These are phyloP conservation scores for Apis florea DNA, from an alignment of 1,140 invertebrate genomes.

Conservation along the genomic window DNA sequence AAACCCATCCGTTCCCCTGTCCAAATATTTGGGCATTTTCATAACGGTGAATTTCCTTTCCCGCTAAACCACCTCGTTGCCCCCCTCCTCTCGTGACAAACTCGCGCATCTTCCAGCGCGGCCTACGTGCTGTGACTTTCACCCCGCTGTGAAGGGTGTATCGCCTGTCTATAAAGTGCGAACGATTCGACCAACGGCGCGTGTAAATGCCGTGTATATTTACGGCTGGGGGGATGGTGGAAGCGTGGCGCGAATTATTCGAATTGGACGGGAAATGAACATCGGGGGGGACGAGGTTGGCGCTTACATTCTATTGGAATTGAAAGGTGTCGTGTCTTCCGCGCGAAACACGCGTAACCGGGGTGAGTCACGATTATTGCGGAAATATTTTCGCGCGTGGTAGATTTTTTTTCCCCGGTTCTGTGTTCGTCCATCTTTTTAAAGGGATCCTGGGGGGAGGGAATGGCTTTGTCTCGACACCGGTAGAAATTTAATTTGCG, in stretches of 20 bases:
- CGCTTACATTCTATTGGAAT: neutral
- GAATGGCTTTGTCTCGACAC: neutral
- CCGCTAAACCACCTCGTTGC: neutral
- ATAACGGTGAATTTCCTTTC: slow-evolving; percentile 26
- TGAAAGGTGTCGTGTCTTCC: neutral
- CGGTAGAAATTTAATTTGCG: slow-evolving; percentile 15
- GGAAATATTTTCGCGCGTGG: neutral
- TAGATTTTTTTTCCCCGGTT: neutral
- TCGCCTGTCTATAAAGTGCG: slow-evolving; percentile 52
- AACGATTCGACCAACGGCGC: neutral
- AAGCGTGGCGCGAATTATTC: neutral
- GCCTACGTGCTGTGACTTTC: slow-evolving; percentile 46
- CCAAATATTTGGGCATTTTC: slow-evolving; percentile 63
- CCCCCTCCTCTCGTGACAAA: slow-evolving; percentile 23
- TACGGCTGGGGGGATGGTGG: neutral
- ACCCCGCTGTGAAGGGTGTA: slow-evolving; percentile 35
- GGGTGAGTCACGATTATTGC: neutral
- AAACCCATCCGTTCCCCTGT: slow-evolving; percentile 48
- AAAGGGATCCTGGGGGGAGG: neutral
- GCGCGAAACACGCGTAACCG: neutral
- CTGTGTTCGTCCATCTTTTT: neutral
- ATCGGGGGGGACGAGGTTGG: too few relatives aligned
- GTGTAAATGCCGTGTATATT: slow-evolving; percentile 41
- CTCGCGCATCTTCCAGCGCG: slow-evolving; percentile 24
- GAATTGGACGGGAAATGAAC: too few relatives aligned